Conservation (phyloP, 1,140 invertebrate genomes). For the Pteromalus puparum region DNA sequence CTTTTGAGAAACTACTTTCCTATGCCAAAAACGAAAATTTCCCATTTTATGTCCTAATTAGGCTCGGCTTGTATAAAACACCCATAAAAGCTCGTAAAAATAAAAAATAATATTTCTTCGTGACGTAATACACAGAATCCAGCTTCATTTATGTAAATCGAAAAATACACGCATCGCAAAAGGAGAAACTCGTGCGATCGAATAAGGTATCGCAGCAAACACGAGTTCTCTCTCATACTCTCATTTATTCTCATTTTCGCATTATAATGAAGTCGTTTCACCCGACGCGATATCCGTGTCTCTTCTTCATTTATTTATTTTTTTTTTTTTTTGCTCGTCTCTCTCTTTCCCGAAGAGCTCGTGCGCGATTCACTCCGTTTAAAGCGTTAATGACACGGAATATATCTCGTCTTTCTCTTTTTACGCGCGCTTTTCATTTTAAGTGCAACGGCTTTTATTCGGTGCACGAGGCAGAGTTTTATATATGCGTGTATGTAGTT, state of each 20-base stretch:
- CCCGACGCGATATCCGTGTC: background rate
- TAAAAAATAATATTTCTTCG: too few species aligned
- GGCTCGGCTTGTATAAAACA: too few species aligned
- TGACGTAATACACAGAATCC: too few species aligned
- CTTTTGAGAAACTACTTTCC: too few species aligned
- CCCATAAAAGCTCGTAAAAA: too few species aligned
- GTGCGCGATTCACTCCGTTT: background rate
- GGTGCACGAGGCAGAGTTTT: too few species aligned
- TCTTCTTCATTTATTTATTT: background rate
- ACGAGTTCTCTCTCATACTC: background rate
- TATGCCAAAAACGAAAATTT: too few species aligned
- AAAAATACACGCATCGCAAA: background rate
- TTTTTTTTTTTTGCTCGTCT: background rate
- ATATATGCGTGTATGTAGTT: background rate
- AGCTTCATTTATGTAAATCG: background rate
- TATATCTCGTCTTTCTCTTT: background rate
- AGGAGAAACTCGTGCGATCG: background rate
- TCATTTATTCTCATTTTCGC: background rate
- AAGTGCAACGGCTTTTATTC: background rate
- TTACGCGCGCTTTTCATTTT: background rate
- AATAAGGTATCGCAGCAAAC: background rate
- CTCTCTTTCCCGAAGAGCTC: background rate
- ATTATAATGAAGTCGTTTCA: constrained; percentile 18
- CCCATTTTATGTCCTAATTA: too few species aligned
- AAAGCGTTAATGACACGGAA: background rate